These are phyloP conservation scores for Gasterosteus aculeatus DNA, from an alignment of 2,113 vertebrate species.

Conservation along the genomic window DNA sequence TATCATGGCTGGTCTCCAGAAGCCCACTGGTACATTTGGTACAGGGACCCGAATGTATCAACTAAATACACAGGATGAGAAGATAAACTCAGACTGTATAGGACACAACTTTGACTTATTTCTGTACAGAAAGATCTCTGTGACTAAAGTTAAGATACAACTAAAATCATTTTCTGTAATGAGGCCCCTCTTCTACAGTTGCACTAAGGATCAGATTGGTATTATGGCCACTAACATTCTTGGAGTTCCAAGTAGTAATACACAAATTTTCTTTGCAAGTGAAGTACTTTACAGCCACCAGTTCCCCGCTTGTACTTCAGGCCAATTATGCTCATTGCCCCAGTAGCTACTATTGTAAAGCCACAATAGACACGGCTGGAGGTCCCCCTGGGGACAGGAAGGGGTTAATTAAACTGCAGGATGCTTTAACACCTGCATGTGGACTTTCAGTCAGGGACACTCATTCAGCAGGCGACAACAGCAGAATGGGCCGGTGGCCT, in stretches of 20 bases:
- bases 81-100: background rate
- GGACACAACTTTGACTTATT: background rate
- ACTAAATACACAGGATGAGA: background rate
- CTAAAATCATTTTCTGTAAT: background rate
- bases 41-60: too few species aligned
- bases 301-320: background rate
- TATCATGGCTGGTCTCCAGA: too few species aligned
- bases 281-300: slow-evolving; percentile 42
- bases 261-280: background rate
- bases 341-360: slow-evolving; percentile 38
- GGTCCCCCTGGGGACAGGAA: slow-evolving; percentile 66
- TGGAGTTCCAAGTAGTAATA: background rate
- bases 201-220: background rate
- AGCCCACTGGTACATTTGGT: too few species aligned
- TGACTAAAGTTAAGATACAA: background rate
- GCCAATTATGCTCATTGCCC: slow-evolving; percentile 20
- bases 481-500: slow-evolving; percentile 31
- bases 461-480: slow-evolving; percentile 53
- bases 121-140: background rate
- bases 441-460: slow-evolving; percentile 19
- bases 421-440: slow-evolving; percentile 64
- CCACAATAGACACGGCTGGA: slow-evolving; percentile 60
- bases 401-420: slow-evolving; percentile 47
- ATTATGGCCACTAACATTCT: background rate
- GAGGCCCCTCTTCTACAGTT: background rate